Evolutionary conservation across 2,113 vertebrate species (phyloP), one percentile per base, ranked within the genome.

Genomic region (Ailurus styani): DNA sequence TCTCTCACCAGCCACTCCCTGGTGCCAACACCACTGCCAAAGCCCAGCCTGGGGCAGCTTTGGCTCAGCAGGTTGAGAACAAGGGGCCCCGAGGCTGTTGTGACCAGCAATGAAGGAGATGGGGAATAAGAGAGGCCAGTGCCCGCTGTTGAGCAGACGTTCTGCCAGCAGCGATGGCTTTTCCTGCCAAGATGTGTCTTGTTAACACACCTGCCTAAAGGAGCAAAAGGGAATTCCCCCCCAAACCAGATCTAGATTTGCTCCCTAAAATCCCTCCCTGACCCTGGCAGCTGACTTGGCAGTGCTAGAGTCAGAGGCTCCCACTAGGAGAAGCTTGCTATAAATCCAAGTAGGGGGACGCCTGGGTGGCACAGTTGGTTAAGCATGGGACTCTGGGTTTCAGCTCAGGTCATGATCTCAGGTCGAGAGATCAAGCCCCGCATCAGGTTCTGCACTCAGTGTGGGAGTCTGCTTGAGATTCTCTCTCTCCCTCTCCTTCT

Each of bases 141-240:
- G 15, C 45, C 73, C 3, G 4, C 66, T 11, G 93, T 68, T 64
- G 42, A 87, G 82, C 83, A 93, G 54, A 50, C 62, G n/a, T 84
- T 73, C 82, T 18, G n/a, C 88, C 42, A n/a, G 45, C 40, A 40
- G 87, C 15, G 20, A 84, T 3, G 55, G 34, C 29, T 81, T 90
- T 85, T 37, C 31, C 70, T 93, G 94, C 94, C 96, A 72, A 82
- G 50, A 60, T 29, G 37, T 14, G 31, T 95, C 66, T 96, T 60
- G 8, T 83, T 64, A 66, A 90, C 77, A 52, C 90, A 85, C 62
- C 75, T 68, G 55, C 81, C 90, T 64, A 6, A 31, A 86, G 70
- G 42, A 85, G 52, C 77, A 79, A 54, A 40, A 70, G 75, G 42
- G 68, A 79, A 31, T n/a, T n/a, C n/a, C n/a, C 31, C 10, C 34